Evolutionary conservation across 2,797 vertebrate species (phyloP), one percentile per base, ranked within the genome.

Genomic region (Mus caroli): DNA sequence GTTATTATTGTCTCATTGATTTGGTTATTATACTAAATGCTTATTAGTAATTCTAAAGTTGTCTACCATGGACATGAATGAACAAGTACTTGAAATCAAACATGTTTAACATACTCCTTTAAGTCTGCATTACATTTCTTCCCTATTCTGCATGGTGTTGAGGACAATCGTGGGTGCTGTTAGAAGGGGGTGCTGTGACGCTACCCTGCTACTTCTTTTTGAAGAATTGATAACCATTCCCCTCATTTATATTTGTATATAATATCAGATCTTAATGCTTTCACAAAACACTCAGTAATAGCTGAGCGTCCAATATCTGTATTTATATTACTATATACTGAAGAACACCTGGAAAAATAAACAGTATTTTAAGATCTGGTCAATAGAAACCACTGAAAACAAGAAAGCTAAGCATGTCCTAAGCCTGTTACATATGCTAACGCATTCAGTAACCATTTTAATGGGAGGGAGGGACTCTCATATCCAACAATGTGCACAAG

Each of bases 341-440:
- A 92, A 93, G 24, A 54, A 43, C 15, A 86, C 37, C 24, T 62
- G 19, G 75, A 78, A 58, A 93, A 84, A 58, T 7, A 90, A 67
- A 50, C 52, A 40, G 34, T 22, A 84, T 28, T 19, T 79, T 71
- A 50, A 75, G n/a, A 77, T 43, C 19, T 73, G 37, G 28, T 83
- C 75, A 83, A 40, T 20, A 95, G 52, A 95, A 95, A 71, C 76
- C 52, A 52, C 13, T 83, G 77, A 85, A 95, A 88, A 56, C 40
- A 82, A 50, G n/a, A 67, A 58, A 84, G 79, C 13, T 40, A 40
- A 90, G 24, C 24, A 9, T 7, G 28, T 64, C 58, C 26, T 54
- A 76, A 94, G 20, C 9, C 56, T 50, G 73, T 77, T 43, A 19
- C 8, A 31, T 69, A 2, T 50, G 69, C 71, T 75, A 43, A 86